Evolutionary conservation across 2,888 invertebrate genomes (phyloP).

Genomic region (Uloborus plumipes): DNA sequence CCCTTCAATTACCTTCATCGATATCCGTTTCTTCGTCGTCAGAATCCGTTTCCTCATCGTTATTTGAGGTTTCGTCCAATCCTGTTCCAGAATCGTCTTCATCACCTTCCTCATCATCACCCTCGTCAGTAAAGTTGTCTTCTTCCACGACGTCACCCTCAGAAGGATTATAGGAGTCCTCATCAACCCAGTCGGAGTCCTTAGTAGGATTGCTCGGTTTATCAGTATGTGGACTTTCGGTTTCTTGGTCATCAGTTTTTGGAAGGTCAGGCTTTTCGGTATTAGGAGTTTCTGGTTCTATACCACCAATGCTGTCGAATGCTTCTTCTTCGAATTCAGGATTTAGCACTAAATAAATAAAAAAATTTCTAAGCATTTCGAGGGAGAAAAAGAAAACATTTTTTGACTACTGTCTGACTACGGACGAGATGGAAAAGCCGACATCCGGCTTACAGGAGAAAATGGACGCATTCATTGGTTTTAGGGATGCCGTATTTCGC

Average conservation of each 20-base stretch:
- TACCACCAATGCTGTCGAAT: neutral
- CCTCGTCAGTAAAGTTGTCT: neutral
- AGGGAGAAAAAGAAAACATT: too few species aligned
- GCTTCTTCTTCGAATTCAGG: slow-evolving; percentile 31
- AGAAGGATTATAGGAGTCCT: neutral
- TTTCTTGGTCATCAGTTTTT: neutral
- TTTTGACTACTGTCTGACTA: too few species aligned
- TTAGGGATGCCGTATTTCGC: too few species aligned
- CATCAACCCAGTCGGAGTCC: neutral
- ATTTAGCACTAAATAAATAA: slow-evolving; percentile 25
- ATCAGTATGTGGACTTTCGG: neutral
- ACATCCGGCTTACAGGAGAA: too few species aligned
- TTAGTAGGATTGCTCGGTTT: neutral
- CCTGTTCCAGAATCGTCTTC: slow-evolving; percentile 5
- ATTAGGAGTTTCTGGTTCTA: neutral
- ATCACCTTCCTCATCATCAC: neutral
- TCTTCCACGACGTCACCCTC: neutral
- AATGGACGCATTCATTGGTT: too few species aligned
- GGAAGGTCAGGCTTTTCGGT: neutral
- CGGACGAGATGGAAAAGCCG: too few species aligned
- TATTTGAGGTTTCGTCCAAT: neutral
- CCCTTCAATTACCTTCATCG: neutral
- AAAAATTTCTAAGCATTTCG: too few species aligned
- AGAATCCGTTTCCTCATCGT: slow-evolving; percentile 16
- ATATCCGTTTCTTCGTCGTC: neutral